Evolutionary conservation across 2,888 invertebrate genomes (phyloP).

Genomic region (Pardosa pseudoannulata): DNA sequence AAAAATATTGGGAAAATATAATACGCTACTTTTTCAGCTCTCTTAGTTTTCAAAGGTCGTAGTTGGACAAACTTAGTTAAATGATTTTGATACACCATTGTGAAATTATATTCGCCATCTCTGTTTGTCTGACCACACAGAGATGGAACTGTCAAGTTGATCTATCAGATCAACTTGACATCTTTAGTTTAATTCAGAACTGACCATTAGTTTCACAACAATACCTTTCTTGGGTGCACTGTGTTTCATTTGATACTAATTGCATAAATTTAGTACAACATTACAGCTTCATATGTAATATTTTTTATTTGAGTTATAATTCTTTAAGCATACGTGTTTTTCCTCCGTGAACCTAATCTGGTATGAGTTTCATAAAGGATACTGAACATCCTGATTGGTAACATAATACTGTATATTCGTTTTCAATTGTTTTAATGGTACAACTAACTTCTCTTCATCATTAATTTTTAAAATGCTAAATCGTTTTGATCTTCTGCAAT

Average conservation of each 20-base stretch:
- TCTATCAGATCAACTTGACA: constrained; percentile 50
- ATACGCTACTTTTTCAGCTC: constrained; percentile 61
- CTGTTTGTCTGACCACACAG: constrained; percentile 72
- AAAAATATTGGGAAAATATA: constrained; percentile 71
- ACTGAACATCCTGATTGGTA: constrained; percentile 34
- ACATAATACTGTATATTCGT: constrained; percentile 27
- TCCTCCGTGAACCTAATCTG: constrained; percentile 38
- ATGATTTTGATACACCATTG: constrained; percentile 74
- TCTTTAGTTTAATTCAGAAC: constrained; percentile 31
- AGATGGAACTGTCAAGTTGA: no score
- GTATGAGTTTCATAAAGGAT: constrained; percentile 24
- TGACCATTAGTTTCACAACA: constrained; percentile 50
- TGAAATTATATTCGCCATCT: constrained; percentile 73
- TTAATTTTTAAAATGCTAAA: no score
- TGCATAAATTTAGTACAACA: constrained; percentile 36
- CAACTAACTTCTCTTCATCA: no score
- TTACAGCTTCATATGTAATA: constrained; percentile 30
- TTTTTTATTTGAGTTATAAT: constrained; percentile 36
- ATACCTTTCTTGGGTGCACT: constrained; percentile 18
- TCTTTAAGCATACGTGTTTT: constrained; percentile 43
- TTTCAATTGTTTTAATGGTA: no score
- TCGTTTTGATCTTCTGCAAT: no score
- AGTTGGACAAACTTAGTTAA: constrained; percentile 73
- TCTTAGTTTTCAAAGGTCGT: constrained; percentile 71
- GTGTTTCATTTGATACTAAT: constrained; percentile 28